Evolutionary conservation across 2,113 vertebrate species (phyloP).

Genomic region (Corynorhinus townsendii): DNA sequence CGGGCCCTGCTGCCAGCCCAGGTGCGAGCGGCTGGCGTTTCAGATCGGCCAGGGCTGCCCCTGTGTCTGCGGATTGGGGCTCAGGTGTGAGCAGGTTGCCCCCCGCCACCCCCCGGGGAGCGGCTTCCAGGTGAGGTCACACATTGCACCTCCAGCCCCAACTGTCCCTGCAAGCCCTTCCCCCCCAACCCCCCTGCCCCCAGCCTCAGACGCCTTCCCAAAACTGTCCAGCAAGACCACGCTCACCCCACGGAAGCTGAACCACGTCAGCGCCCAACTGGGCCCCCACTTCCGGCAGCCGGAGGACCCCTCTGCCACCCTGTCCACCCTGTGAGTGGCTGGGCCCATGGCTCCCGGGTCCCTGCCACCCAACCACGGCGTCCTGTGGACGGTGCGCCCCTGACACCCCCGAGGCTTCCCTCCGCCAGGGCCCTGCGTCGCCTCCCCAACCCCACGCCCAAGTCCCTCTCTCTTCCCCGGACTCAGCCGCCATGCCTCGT

Average conservation of each 20-base stretch:
- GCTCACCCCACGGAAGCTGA: not conserved
- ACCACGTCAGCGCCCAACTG: not conserved
- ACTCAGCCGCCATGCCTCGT: not conserved
- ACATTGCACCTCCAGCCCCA: not conserved
- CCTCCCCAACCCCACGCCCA: not conserved
- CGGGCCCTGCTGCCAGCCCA: too few species aligned
- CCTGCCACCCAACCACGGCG: not conserved
- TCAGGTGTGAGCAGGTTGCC: not conserved
- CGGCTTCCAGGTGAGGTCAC: not conserved
- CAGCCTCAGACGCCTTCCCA: not conserved
- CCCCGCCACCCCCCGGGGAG: not conserved
- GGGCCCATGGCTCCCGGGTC: not conserved
- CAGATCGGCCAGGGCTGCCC: too few species aligned
- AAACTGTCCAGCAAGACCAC: too few species aligned
- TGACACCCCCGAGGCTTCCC: not conserved
- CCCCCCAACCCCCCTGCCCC: too few species aligned
- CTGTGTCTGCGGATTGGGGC: too few species aligned
- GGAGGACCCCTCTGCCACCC: not conserved
- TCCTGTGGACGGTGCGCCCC: not conserved
- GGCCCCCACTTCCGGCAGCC: not conserved
- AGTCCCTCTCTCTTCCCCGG: not conserved
- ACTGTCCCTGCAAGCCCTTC: not conserved
- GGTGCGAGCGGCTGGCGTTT: too few species aligned
- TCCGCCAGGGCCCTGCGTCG: accelerated
- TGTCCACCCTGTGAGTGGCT: not conserved